These are phyloP conservation scores for Macrobrachium rosenbergii DNA, from an alignment of 1,140 invertebrate genomes.

Conservation along the genomic window DNA sequence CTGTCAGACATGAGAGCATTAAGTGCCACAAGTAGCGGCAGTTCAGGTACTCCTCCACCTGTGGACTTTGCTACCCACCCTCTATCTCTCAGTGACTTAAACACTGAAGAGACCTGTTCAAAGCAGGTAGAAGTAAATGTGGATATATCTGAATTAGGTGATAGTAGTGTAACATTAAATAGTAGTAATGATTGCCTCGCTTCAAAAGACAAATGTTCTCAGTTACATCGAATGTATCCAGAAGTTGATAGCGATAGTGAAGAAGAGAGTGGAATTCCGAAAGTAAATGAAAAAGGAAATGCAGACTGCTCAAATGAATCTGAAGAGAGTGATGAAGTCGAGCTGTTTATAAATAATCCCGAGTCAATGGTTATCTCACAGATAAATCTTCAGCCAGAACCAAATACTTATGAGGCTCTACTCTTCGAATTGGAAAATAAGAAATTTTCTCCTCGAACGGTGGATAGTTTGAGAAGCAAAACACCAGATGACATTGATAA, in stretches of 20 bases:
- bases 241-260: conserved; percentile 46
- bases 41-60: conserved; percentile 23
- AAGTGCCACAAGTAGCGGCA: conserved; percentile 13
- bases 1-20: not conserved
- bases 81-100: conserved; percentile 14
- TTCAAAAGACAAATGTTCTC: not conserved
- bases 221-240: conserved; percentile 54
- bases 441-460: not conserved
- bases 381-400: conserved; percentile 13
- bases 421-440: not conserved
- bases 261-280: not conserved
- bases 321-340: conserved; percentile 25
- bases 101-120: not conserved
- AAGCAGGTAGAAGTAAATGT: not conserved
- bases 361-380: conserved; percentile 28
- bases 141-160: not conserved
- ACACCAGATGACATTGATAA: not conserved
- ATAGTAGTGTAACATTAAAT: too few species aligned
- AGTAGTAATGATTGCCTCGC: too few species aligned
- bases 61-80: conserved; percentile 49
- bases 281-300: not conserved
- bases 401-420: not conserved
- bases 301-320: not conserved
- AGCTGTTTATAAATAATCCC: conserved; percentile 51
- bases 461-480: not conserved